Conservation (phyloP, 1,140 invertebrate genomes). For the Hypsibius dujardini region DNA sequence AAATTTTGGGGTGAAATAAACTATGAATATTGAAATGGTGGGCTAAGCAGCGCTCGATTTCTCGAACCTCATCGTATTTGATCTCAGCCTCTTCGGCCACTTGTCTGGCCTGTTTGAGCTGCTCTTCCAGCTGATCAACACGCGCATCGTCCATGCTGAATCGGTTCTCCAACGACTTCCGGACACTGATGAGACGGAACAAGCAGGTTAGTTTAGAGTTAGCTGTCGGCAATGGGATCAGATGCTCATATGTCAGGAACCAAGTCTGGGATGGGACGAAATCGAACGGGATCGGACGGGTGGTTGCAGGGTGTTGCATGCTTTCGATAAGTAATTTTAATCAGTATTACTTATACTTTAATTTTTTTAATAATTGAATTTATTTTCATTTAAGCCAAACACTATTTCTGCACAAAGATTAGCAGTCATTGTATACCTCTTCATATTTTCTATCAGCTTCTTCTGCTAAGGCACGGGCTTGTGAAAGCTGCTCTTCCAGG, state of each 20-base stretch:
- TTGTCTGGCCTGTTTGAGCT: slow-evolving; percentile 84
- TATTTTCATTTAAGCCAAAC: no score
- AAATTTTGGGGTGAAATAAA: no score
- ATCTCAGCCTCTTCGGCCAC: slow-evolving; percentile 96
- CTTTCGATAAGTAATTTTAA: background rate
- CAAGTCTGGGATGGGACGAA: background rate
- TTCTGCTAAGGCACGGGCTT: slow-evolving; percentile 91
- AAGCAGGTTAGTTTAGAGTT: no score
- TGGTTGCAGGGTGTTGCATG: slow-evolving; percentile 14
- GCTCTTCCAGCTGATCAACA: slow-evolving; percentile 76
- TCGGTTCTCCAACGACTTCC: slow-evolving; percentile 92
- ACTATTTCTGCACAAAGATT: no score
- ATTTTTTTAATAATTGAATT: no score
- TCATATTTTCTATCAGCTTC: slow-evolving; percentile 99
- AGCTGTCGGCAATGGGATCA: no score
- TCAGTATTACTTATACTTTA: no score
- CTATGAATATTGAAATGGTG: no score
- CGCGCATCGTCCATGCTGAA: slow-evolving; percentile 97
- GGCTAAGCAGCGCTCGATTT: background rate
- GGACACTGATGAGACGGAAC: slow-evolving; percentile 51
- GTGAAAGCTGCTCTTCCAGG: slow-evolving; percentile 78
- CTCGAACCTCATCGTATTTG: slow-evolving; percentile 93
- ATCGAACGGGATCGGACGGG: background rate
- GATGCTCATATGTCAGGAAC: background rate
- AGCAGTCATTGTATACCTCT: slow-evolving; percentile 48